Conservation (phyloP, 2,888 invertebrate species). For the Leptinotarsa haldemani region DNA sequence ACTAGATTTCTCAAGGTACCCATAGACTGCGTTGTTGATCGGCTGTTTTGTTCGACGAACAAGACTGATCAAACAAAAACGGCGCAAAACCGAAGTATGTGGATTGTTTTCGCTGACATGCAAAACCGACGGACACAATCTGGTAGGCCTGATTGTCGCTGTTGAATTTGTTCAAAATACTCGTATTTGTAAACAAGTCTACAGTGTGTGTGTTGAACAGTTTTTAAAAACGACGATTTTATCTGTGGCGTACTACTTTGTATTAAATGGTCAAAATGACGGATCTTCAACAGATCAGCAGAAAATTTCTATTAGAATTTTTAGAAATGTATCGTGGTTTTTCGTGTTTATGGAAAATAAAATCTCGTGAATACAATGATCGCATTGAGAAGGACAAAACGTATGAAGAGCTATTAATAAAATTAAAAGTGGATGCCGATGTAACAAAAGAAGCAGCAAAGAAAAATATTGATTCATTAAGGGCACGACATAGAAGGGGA, state of each 20-base stretch:
- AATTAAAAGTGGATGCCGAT: not conserved
- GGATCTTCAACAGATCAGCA: slow-evolving; percentile 16
- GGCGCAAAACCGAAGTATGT: slow-evolving; percentile 2
- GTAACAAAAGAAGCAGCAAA: slow-evolving; percentile 2
- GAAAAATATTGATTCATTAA: not conserved
- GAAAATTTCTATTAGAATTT: slow-evolving; percentile 11
- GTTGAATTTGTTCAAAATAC: not conserved
- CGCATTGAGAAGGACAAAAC: not conserved
- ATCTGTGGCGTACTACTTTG: slow-evolving; percentile 8
- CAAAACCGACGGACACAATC: slow-evolving; percentile 20
- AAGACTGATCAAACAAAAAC: not conserved
- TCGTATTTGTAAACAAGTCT: slow-evolving; percentile 6
- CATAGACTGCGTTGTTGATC: no score
- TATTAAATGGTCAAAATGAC: slow-evolving; percentile 11
- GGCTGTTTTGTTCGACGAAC: no score
- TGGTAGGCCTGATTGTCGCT: not conserved
- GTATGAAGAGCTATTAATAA: not conserved
- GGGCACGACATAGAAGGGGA: not conserved
- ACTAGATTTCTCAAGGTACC: no score
- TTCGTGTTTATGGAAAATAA: slow-evolving; percentile 4
- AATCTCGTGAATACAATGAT: not conserved
- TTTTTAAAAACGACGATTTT: not conserved
- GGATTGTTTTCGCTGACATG: slow-evolving; percentile 14
- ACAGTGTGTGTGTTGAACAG: slow-evolving; percentile 16
- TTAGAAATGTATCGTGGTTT: slow-evolving; percentile 18